Conservation (phyloP, 2,797 vertebrate genomes). For the Pseudocheirus occidentalis region DNA sequence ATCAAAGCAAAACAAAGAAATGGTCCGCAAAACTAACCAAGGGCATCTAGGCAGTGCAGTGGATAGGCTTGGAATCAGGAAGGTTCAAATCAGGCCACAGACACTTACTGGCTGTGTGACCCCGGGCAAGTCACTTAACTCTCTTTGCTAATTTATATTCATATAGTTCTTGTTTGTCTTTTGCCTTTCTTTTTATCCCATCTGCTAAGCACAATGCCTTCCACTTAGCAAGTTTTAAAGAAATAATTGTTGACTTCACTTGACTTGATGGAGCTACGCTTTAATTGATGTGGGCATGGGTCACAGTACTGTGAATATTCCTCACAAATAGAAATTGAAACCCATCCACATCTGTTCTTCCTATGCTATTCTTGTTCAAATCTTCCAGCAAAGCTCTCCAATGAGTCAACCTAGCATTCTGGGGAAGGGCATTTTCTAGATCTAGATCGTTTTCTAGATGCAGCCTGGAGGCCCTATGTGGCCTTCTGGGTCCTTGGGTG, state of each 20-base stretch:
- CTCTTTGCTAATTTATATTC: neutral
- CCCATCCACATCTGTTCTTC: neutral
- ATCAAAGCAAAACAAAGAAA: neutral
- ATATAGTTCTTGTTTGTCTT: neutral
- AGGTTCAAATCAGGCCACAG: too few relatives aligned
- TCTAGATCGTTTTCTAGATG: neutral
- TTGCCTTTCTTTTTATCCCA: neutral
- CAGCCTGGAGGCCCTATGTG: too few relatives aligned
- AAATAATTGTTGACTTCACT: too few relatives aligned
- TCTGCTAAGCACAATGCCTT: neutral
- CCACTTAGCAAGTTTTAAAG: neutral
- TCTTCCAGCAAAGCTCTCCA: neutral
- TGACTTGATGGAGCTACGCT: neutral
- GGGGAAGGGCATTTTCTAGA: neutral
- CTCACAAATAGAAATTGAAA: neutral
- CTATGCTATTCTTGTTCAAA: neutral
- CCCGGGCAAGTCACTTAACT: too few relatives aligned
- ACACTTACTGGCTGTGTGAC: too few relatives aligned
- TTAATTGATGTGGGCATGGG: neutral
- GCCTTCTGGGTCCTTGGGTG: too few relatives aligned
- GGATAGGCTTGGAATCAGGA: neutral
- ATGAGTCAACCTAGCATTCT: neutral
- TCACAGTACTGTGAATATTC: neutral
- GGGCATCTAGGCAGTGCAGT: neutral
- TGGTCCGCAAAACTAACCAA: neutral